These are phyloP conservation scores for Borostomias antarcticus DNA, from an alignment of 2,797 vertebrate genomes.

Conservation along the genomic window DNA sequence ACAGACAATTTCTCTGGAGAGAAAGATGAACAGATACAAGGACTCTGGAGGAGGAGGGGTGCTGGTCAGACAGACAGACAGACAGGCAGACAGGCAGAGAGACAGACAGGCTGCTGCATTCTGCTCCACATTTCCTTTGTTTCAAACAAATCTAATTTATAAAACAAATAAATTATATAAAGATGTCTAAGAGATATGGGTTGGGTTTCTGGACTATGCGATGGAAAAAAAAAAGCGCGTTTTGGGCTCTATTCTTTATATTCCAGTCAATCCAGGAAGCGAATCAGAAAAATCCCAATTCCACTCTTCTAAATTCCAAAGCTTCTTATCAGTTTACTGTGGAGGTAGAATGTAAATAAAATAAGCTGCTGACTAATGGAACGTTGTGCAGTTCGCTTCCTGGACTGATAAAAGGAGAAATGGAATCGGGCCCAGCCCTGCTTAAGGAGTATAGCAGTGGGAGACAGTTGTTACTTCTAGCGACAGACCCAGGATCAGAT, in stretches of 20 bases:
- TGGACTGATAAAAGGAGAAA: neutral
- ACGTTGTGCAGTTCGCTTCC: neutral
- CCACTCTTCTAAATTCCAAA: neutral
- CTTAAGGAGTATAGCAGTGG: neutral
- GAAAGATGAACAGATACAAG: constrained; percentile 47
- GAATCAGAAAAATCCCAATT: neutral
- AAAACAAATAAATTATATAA: constrained; percentile 69
- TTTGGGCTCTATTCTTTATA: neutral
- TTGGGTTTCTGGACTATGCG: too few species aligned
- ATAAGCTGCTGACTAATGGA: neutral
- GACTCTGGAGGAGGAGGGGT: constrained; percentile 32
- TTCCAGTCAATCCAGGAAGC: neutral
- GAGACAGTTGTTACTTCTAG: constrained; percentile 5
- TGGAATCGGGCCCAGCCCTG: neutral
- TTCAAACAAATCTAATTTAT: constrained; percentile 89
- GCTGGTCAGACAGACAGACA: constrained; percentile 38
- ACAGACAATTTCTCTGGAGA: constrained; percentile 53
- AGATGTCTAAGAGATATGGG: too few species aligned
- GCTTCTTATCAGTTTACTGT: neutral
- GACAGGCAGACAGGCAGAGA: too few species aligned
- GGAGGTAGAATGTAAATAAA: neutral
- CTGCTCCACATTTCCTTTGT: constrained; percentile 79
- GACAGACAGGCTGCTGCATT: constrained; percentile 62
- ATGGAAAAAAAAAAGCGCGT: too few species aligned
- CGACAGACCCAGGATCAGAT: constrained; percentile 32